Evolutionary conservation across 2,113 vertebrate genomes (phyloP), one percentile per base, ranked within the genome.

Genomic region (Vulpes vulpes): DNA sequence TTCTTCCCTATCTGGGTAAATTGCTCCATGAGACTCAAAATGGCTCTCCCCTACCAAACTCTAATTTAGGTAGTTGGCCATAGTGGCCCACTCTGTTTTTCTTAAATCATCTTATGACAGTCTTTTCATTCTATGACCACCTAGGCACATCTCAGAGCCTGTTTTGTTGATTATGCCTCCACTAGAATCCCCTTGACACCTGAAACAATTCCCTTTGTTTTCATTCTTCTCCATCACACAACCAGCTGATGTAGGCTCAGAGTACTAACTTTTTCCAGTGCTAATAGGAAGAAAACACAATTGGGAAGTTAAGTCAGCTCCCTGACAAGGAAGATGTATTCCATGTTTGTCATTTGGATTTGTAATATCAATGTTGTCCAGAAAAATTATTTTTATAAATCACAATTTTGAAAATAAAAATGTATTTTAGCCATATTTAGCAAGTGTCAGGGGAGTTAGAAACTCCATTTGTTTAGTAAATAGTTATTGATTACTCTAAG

Each of bases 371-470:
- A 23, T 78, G 59, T 62, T 65, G 27, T 74, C 80, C n/a, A 90
- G 57, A 59, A 82, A 97, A 84, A 49, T 5, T 65, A 76, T 62
- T 92, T 88, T 43, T 60, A 71, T 65, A 60, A 82, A 73, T 82
- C 32, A 76, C 9, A 84, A 97, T 94, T 89, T 65, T 95, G 60
- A 49, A 35, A 76, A 97, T 88, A 64, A 91, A 91, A 96, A 55
- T 71, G 11, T 79, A 89, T 38, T 93, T 95, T 59, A 64, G 27
- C 35, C 11, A 62, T 67, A 79, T 74, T 83, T 89, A 82, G 30
- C 27, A 74, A 85, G 43, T 67, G 11, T 0, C 35, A 10, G 25
- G 7, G n/a, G 15, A 95, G 8, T 74, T 62, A 25, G 43, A 95
- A 38, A 81, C 89, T 81, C 27, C 20, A 86, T 11, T 94, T 49